Evolutionary conservation across 2,888 invertebrate genomes (phyloP).

Genomic region (Epistrophe grossulariae): DNA sequence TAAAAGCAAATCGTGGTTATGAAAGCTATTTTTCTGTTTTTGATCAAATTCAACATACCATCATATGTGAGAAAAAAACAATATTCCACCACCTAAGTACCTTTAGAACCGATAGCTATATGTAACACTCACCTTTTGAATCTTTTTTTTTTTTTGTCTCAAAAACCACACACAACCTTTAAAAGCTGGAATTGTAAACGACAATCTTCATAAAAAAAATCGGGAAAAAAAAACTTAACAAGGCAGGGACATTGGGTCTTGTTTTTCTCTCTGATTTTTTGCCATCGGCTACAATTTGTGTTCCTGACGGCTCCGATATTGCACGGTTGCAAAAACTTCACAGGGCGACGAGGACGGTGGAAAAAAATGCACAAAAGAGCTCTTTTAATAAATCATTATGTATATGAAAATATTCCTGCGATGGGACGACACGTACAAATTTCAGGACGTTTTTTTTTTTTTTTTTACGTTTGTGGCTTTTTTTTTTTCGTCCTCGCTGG

Average conservation of each 20-base stretch:
- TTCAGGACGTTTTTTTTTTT: conserved; percentile 25
- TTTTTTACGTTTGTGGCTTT: neutral
- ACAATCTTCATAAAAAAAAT: conserved; percentile 35
- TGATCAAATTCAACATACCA: neutral
- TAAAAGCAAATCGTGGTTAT: neutral
- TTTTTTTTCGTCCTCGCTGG: conserved; percentile 38
- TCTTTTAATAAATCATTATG: conserved; percentile 71
- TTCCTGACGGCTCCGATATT: conserved; percentile 65
- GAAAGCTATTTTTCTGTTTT: neutral
- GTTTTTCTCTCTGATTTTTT: conserved; percentile 42
- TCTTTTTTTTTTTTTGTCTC: conserved; percentile 21
- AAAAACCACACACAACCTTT: conserved; percentile 21
- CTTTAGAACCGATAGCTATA: neutral
- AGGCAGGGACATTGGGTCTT: conserved; percentile 36
- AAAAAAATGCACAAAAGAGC: conserved; percentile 62
- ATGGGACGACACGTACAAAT: conserved; percentile 54
- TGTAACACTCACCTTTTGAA: conserved; percentile 28
- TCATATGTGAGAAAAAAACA: neutral
- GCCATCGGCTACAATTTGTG: conserved; percentile 68
- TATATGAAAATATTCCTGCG: conserved; percentile 63
- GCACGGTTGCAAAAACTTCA: conserved; percentile 58
- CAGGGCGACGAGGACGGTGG: neutral
- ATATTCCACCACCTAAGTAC: neutral
- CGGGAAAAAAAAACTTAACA: conserved; percentile 32
- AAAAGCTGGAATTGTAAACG: conserved; percentile 30